A percentile compares a stretch with the other conserved stretches of the same genome.
Conservation (phyloP, 2,797 vertebrate genomes). For the Tachyglossus aculeatus region DNA sequence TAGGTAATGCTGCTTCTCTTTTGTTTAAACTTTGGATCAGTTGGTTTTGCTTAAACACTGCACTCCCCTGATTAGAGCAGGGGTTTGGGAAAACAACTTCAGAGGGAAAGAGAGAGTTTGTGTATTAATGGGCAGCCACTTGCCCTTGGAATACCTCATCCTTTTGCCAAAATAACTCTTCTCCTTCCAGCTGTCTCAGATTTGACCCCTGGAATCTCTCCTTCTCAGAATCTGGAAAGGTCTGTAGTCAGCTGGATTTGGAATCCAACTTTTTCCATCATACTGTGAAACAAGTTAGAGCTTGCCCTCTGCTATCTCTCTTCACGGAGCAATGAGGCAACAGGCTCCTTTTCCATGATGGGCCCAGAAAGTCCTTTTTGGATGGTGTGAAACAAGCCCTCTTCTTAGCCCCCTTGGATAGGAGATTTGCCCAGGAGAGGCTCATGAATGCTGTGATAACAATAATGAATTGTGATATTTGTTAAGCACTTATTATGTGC, state of each 20-base stretch:
- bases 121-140: neutral
- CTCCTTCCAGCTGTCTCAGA: neutral
- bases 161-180: neutral
- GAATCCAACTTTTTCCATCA: rapidly evolving
- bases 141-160: neutral
- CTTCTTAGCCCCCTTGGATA: neutral
- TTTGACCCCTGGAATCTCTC: neutral
- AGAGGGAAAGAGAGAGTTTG: neutral
- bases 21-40: no score
- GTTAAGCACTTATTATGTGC: no score
- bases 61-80: neutral
- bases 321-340: neutral
- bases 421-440: neutral
- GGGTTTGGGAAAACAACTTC: neutral
- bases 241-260: neutral
- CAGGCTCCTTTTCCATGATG: neutral
- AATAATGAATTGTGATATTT: no score
- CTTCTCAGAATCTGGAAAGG: neutral
- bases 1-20: no score
- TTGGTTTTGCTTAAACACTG: neutral
- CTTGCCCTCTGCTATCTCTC: neutral
- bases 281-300: neutral
- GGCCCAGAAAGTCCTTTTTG: neutral
- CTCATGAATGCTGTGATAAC: no score
- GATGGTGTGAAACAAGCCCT: neutral